Evolutionary conservation across 1,140 invertebrate species (phyloP).

Genomic region (Leptestheria dahalacensis): DNA sequence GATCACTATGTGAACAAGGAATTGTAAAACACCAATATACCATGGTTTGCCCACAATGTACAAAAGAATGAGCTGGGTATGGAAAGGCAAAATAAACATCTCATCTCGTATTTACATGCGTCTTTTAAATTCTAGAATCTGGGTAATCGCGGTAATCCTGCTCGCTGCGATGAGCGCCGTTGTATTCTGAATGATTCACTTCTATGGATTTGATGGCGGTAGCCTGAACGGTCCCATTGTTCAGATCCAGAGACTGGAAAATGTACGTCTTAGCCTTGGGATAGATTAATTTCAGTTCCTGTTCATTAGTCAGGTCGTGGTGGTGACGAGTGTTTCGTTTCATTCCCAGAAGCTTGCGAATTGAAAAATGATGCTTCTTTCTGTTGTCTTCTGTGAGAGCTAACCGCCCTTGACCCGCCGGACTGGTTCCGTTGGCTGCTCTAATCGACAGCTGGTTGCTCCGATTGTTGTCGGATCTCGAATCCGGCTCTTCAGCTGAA

Average conservation of each 20-base stretch:
- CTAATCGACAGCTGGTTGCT: background rate
- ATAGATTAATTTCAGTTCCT: background rate
- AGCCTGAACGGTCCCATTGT: background rate
- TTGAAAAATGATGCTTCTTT: background rate
- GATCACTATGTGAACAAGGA: no score
- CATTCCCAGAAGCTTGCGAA: background rate
- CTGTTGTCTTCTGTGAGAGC: background rate
- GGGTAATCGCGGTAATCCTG: background rate
- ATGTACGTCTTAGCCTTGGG: background rate
- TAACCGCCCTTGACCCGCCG: background rate
- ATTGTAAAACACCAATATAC: no score
- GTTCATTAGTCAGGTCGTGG: background rate
- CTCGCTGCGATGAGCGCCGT: background rate
- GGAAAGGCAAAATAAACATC: no score
- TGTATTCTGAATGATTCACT: background rate
- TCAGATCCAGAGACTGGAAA: background rate
- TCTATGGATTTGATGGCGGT: background rate
- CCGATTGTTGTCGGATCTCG: background rate
- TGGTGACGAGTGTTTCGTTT: background rate
- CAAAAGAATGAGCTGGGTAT: no score
- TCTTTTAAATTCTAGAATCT: background rate
- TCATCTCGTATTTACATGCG: no score
- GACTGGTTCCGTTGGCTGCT: background rate
- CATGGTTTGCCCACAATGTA: no score
- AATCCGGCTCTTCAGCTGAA: background rate